phyloP scores from a whole-genome alignment of 2,797 vertebrate species.

The Lagocephalus sceleratus region DNA sequence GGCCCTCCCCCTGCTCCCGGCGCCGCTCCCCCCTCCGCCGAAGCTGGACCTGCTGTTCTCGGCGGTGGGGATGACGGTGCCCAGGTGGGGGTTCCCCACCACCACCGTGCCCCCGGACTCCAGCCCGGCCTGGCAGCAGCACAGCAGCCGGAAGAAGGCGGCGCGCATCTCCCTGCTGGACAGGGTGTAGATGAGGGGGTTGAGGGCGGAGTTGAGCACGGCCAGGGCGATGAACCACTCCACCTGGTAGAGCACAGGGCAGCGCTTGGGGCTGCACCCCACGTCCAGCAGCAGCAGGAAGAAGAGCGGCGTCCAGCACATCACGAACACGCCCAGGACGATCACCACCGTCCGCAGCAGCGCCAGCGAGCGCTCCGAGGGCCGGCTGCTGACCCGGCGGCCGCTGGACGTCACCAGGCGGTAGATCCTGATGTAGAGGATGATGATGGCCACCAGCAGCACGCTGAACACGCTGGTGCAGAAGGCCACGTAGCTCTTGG shows the following conservation, averaged over 20 bases:
- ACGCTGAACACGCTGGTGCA: conserved; percentile 78
- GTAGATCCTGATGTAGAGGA: conserved; percentile 81
- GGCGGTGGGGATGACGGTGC: conserved; percentile 65
- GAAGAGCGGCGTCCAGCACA: conserved; percentile 81
- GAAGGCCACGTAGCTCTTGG: conserved; percentile 79
- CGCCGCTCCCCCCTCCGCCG: conserved; percentile 52
- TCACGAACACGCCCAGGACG: conserved; percentile 78
- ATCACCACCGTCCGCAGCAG: conserved; percentile 79
- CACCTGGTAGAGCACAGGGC: conserved; percentile 73
- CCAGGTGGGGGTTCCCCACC: conserved; percentile 53
- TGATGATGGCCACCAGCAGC: conserved; percentile 75
- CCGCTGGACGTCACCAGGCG: conserved; percentile 78
- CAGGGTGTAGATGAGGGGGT: conserved; percentile 81
- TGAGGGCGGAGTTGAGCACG: conserved; percentile 81
- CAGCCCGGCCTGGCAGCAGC: conserved; percentile 64
- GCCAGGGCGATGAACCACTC: conserved; percentile 81
- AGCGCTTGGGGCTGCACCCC: conserved; percentile 69
- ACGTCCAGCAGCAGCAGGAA: conserved; percentile 78
- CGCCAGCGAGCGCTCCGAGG: conserved; percentile 76
- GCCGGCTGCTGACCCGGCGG: conserved; percentile 72
- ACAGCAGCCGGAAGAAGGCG: conserved; percentile 74
- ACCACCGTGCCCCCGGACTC: conserved; percentile 45
- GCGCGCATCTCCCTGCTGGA: conserved; percentile 80
- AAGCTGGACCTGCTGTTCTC: conserved; percentile 78
- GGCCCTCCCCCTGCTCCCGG: conserved; percentile 54